Evolutionary conservation across 53 echinoderm and acorn worm species (phyloP).

Genomic region (Actinopyga echinites): DNA sequence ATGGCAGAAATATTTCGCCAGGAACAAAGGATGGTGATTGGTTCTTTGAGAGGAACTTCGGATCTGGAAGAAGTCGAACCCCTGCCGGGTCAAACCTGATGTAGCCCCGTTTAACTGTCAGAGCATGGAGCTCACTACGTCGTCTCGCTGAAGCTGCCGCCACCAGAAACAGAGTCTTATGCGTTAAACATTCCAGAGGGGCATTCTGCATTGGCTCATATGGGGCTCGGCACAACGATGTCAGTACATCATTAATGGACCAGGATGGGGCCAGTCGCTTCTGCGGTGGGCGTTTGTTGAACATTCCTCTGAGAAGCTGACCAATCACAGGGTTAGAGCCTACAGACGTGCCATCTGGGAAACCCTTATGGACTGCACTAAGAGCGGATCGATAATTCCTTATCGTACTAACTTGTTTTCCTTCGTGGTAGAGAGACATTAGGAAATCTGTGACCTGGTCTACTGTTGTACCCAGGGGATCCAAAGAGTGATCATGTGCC

Average conservation of each 20-base stretch:
- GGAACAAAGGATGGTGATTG: constrained; percentile 4
- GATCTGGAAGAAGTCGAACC: neutral
- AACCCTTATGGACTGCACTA: neutral
- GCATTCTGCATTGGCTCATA: neutral
- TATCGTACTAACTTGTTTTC: neutral
- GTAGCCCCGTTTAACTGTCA: neutral
- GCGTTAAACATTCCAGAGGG: constrained; percentile 5
- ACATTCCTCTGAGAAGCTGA: constrained; percentile 24
- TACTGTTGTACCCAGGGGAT: neutral
- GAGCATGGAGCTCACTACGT: too few species aligned
- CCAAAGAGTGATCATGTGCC: neutral
- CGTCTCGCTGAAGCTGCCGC: neutral
- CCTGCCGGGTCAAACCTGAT: constrained; percentile 4
- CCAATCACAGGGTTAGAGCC: neutral
- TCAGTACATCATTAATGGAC: neutral
- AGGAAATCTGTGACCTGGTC: neutral
- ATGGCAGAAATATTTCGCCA: constrained; percentile 6
- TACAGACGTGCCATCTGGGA: neutral
- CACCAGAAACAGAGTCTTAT: neutral
- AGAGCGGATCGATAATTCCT: constrained; percentile 11
- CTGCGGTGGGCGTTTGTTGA: neutral
- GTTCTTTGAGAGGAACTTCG: constrained; percentile 19
- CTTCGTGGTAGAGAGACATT: neutral
- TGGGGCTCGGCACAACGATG: neutral
- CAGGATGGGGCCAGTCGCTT: neutral